These are phyloP conservation scores for Chymomyza fuscimana DNA, from an alignment of 2,888 invertebrate genomes.

Conservation along the genomic window DNA sequence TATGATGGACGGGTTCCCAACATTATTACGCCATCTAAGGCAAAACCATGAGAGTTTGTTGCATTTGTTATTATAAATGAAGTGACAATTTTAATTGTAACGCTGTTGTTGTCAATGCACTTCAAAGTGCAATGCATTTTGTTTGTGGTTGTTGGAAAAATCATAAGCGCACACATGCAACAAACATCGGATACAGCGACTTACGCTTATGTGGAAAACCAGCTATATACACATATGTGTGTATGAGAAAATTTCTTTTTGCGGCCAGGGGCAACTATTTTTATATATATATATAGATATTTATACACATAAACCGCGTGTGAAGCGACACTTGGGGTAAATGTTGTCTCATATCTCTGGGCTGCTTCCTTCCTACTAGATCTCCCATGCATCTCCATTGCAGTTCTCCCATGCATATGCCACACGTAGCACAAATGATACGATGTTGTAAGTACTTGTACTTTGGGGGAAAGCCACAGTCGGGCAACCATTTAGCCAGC, in stretches of 20 bases:
- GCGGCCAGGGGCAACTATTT: constrained; percentile 47
- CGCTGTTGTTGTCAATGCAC: constrained; percentile 34
- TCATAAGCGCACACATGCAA: constrained; percentile 45
- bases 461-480: constrained; percentile 47
- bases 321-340: constrained; percentile 41
- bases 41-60: constrained; percentile 6
- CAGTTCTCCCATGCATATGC: neutral
- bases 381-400: neutral
- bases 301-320: constrained; percentile 39
- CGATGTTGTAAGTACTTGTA: neutral
- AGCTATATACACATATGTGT: constrained; percentile 41
- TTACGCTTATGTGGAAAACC: constrained; percentile 59
- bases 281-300: neutral
- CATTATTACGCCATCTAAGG: constrained; percentile 55
- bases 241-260: constrained; percentile 62
- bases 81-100: constrained; percentile 66
- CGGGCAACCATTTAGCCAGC: constrained; percentile 28
- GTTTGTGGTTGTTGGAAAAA: constrained; percentile 36
- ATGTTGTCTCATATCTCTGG: constrained; percentile 33
- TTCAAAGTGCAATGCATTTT: constrained; percentile 17
- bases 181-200: neutral
- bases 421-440: constrained; percentile 1
- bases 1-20: constrained; percentile 20
- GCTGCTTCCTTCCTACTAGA: constrained; percentile 4
- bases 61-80: constrained; percentile 17